Conservation (phyloP, 2,797 vertebrate genomes). For the Mormyrops boulengeri region DNA sequence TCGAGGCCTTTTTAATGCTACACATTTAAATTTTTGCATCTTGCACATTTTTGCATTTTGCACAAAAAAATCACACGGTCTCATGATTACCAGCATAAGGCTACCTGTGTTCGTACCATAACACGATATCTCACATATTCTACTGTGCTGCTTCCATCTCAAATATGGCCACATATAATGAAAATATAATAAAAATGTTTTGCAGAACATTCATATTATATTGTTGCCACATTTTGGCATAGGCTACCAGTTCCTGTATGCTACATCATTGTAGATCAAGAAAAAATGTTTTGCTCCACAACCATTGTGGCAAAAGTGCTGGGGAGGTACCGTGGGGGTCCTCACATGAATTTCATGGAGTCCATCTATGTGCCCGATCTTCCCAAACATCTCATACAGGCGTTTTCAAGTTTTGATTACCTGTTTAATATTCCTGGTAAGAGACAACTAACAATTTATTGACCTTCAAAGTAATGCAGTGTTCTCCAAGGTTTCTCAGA, state of each 20-base stretch:
- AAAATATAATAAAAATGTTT: not conserved
- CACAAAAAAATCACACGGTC: not conserved
- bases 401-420: not conserved
- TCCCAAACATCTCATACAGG: not conserved
- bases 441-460: not conserved
- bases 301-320: not conserved
- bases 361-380: not conserved
- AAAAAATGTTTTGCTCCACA: not conserved
- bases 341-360: not conserved
- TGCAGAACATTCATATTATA: not conserved
- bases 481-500: not conserved
- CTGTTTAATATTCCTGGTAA: conserved; percentile 3
- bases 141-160: not conserved
- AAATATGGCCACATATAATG: not conserved
- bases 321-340: not conserved
- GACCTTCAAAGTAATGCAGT: not conserved
- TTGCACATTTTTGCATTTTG: not conserved
- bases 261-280: not conserved
- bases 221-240: not conserved
- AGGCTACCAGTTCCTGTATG: not conserved
- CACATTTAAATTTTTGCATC: not conserved
- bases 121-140: not conserved
- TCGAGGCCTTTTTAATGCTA: not conserved
- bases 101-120: not conserved
- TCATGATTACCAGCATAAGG: not conserved